These are phyloP conservation scores for Rutilus rutilus DNA, from an alignment of 2,113 vertebrate species.

Conservation along the genomic window DNA sequence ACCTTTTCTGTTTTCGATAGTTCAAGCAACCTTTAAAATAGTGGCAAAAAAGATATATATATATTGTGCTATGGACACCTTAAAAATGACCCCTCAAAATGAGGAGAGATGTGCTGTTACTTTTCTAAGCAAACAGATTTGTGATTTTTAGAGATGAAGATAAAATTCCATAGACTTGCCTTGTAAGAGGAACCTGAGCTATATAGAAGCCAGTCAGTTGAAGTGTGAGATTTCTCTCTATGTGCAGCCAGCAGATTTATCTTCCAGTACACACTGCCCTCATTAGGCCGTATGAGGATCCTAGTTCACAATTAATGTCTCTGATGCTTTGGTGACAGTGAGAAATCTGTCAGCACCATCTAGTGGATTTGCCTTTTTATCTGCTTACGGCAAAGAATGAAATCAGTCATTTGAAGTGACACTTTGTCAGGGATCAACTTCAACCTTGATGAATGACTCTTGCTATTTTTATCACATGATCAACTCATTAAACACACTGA, in stretches of 20 bases:
- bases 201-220: neutral
- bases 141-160: neutral
- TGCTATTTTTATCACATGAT: neutral
- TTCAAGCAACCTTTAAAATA: neutral
- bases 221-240: neutral
- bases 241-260: neutral
- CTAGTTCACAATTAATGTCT: neutral
- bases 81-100: neutral
- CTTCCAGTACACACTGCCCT: constrained; percentile 58
- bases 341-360: constrained; percentile 64
- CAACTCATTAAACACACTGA: neutral
- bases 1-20: neutral
- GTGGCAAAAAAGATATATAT: neutral
- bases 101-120: neutral
- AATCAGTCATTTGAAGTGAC: neutral
- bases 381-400: neutral
- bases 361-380: constrained; percentile 60
- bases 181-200: neutral
- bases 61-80: neutral
- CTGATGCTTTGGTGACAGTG: neutral
- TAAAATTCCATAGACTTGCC: neutral
- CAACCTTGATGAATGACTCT: neutral
- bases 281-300: constrained; percentile 39
- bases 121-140: neutral
- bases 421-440: neutral